phyloP scores from a whole-genome alignment of 2,797 vertebrate genomes.

The Austrolebias charrua region DNA sequence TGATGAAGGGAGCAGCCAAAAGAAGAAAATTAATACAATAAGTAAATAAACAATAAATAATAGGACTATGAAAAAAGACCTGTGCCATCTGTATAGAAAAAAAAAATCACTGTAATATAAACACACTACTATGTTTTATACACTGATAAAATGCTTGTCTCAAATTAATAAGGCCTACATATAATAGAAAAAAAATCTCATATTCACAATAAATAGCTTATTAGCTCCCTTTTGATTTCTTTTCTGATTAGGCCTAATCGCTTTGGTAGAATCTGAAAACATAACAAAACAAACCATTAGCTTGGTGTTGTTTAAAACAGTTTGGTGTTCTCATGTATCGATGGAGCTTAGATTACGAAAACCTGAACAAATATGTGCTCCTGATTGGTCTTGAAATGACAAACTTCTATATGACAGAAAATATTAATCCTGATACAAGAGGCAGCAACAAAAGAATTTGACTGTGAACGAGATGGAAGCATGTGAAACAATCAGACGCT shows the following conservation, averaged over 20 bases:
- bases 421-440: slow-evolving; percentile 23
- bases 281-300: background rate
- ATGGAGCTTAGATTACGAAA: slow-evolving; percentile 17
- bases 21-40: too few species aligned
- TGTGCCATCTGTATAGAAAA: too few species aligned
- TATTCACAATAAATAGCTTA: too few species aligned
- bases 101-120: too few species aligned
- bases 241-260: background rate
- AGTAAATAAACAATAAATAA: too few species aligned
- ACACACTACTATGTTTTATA: too few species aligned
- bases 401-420: slow-evolving; percentile 21
- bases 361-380: slow-evolving; percentile 2
- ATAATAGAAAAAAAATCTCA: too few species aligned
- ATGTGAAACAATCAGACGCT: slow-evolving; percentile 6
- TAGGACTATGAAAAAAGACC: too few species aligned
- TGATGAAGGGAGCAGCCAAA: too few species aligned
- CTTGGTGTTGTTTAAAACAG: background rate
- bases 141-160: too few species aligned
- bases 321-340: slow-evolving; percentile 1
- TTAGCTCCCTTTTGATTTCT: background rate
- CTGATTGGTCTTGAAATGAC: slow-evolving; percentile 22
- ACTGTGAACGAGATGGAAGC: slow-evolving; percentile 26
- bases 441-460: slow-evolving; percentile 21
- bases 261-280: background rate
- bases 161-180: too few species aligned